Evolutionary conservation across 2,113 vertebrate genomes (phyloP), one percentile per base, ranked within the genome.

Genomic region (Chelonoidis abingdonii): DNA sequence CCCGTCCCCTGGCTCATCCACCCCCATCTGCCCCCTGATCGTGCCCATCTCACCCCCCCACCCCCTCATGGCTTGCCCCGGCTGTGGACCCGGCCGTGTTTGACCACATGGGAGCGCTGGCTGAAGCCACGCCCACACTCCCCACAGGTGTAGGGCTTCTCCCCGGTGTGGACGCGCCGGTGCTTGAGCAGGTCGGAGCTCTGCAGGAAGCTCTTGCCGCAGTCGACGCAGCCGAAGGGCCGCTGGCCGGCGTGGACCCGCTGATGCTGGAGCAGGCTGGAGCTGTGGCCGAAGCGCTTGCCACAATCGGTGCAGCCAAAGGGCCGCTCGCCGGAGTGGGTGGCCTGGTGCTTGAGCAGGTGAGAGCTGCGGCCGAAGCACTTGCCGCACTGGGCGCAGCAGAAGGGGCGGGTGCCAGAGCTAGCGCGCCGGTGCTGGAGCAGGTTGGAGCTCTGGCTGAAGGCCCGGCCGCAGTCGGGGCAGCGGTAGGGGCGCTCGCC

Each of bases 201-300:
- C 93, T 98, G 97, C 91, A 93, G 35, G 65, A 69, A 69, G 65
- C 65, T 6, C 35, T 69, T 69, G 65, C 35, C 35, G 4, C 65
- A 69, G 14, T 97, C 97, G 0, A 93, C 96, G 84, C 97, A 97
- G 94, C 96, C 95, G 86, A 97, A 96, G 4, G 96, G 97, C 83
- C 97, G 90, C 90, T 97, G 96, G 2, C 97, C 96, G 1, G 96
- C 97, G 52, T 97, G 97, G 84, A 97, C 96, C 0, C 96, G 96
- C 54, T 92, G 97, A 92, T 97, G 97, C 24, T 96, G 96, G 6
- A 97, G 97, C 91, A 97, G 62, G 80, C 96, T 97, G 89, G 97
- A 95, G 84, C 96, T 97, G 86, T 97, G 97, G 52, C 97, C 93
- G 89, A 97, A 97, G 89, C 97, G 95, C 94, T 97, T 97, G 88